Percentiles rank a stretch among this genome's conserved stretches.
These are phyloP conservation scores for Taxidea taxus DNA, from an alignment of 2,113 vertebrate species.

Conservation along the genomic window DNA sequence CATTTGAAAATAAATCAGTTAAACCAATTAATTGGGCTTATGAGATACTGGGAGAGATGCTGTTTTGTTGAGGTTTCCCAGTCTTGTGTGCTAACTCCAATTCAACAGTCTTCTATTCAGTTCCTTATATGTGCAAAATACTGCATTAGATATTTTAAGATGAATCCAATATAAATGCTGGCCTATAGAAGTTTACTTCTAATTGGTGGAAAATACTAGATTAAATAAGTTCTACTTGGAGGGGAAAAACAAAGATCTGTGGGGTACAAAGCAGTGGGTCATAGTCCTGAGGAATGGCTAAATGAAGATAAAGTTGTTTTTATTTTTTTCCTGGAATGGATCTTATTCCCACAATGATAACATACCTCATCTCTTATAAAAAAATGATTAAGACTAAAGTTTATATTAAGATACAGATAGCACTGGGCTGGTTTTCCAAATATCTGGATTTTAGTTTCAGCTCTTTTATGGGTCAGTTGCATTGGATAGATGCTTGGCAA, in stretches of 20 bases:
- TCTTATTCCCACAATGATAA: not conserved
- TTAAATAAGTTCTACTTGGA: not conserved
- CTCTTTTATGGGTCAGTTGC: not conserved
- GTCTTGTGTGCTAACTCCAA: not conserved
- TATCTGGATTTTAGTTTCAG: not conserved
- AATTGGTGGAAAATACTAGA: not conserved
- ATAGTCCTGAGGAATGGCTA: not conserved
- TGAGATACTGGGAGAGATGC: not conserved
- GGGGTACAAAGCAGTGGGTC: not conserved
- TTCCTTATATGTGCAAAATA: not conserved
- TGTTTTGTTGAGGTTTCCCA: not conserved
- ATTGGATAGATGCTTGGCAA: not conserved
- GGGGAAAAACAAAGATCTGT: not conserved
- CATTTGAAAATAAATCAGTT: not conserved
- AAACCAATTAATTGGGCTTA: not conserved
- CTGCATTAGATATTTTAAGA: not conserved
- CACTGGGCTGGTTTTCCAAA: not conserved
- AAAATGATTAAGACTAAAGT: not conserved
- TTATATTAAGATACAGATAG: not conserved
- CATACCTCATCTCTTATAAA: not conserved
- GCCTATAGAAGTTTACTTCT: not conserved
- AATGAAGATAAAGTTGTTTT: not conserved
- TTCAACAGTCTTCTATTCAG: not conserved
- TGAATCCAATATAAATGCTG: not conserved
- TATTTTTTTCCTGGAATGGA: not conserved